Percentiles rank a stretch among this genome's conserved stretches.
Evolutionary conservation across 2,888 invertebrate species (phyloP).

Genomic region (Gastrophysa polygoni): DNA sequence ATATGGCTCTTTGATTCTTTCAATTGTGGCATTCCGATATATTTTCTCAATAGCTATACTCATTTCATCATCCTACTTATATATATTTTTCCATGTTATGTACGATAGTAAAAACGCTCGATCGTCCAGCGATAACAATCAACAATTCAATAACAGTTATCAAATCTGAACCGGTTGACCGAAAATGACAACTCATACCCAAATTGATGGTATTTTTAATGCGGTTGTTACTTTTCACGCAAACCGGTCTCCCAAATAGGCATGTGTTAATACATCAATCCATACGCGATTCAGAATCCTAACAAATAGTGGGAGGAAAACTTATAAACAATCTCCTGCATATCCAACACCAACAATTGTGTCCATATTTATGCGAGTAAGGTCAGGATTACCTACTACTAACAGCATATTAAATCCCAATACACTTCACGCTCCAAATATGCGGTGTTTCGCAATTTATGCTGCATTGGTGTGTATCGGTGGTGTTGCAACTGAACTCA

Average conservation of each 20-base stretch:
- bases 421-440: slow-evolving; percentile 2
- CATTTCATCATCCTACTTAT: no score
- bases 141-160: no score
- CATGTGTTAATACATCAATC: not conserved
- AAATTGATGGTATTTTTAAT: no score
- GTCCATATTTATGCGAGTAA: slow-evolving; percentile 6
- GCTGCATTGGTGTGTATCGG: slow-evolving; percentile 48
- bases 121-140: no score
- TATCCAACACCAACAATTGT: not conserved
- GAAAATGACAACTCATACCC: no score
- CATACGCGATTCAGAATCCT: not conserved
- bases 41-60: no score
- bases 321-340: slow-evolving; percentile 28
- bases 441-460: slow-evolving; percentile 24
- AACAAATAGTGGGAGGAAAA: slow-evolving; percentile 25
- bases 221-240: not conserved
- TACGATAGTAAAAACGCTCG: no score
- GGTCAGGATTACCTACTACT: no score
- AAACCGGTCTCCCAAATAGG: not conserved
- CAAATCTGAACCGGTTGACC: no score
- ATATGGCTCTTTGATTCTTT: no score
- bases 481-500: slow-evolving; percentile 55
- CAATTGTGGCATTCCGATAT: no score
- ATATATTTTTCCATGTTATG: no score
- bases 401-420: not conserved